phyloP scores from a whole-genome alignment of 1,140 invertebrate genomes.

The Stratiolaelaps scimitus region DNA sequence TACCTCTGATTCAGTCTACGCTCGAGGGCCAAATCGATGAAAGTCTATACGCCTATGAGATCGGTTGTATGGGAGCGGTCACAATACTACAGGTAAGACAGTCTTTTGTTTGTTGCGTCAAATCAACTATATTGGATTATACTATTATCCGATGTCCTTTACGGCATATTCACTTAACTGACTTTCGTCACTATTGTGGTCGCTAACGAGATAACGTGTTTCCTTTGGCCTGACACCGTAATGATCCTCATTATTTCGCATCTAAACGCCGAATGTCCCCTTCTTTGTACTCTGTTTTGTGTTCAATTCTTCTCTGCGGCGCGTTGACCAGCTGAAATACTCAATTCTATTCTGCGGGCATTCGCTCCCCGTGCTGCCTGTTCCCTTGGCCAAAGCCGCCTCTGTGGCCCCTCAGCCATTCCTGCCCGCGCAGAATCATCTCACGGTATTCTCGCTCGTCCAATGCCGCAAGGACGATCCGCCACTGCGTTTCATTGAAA shows the following conservation, averaged over 20 bases:
- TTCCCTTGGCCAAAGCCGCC: not conserved
- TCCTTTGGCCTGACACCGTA: no score
- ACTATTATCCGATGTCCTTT: no score
- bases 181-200: no score
- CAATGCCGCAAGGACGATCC: constrained; percentile 1
- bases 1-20: not conserved
- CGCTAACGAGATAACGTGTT: no score
- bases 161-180: no score
- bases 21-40: constrained; percentile 10
- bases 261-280: no score
- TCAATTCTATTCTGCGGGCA: constrained; percentile 17
- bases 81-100: constrained; percentile 8
- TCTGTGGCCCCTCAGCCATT: not conserved
- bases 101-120: no score
- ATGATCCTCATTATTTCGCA: no score
- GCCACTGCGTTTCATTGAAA: not conserved
- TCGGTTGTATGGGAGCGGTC: not conserved
- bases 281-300: no score
- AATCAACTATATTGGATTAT: no score
- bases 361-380: not conserved
- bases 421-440: not conserved
- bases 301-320: no score
- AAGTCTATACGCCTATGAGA: constrained; percentile 21
- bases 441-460: constrained; percentile 9
- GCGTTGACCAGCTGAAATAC: constrained; percentile 15